Base-by-base conservation (phyloP, 2,888 invertebrate species). In the Cerceris ruficornis region DNA sequence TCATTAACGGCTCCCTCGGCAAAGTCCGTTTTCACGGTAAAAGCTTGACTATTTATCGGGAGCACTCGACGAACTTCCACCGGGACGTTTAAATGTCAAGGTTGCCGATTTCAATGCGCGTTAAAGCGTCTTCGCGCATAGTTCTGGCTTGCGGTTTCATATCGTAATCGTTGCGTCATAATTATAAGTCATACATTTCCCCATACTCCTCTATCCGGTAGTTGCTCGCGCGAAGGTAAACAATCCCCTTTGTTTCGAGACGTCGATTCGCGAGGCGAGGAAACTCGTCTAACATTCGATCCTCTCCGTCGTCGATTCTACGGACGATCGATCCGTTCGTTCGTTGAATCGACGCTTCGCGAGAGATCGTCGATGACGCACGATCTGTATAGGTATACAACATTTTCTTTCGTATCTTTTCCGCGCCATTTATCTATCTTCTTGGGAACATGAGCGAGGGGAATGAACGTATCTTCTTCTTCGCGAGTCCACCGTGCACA, bases 31-130 rank as follows among this genome's bases (percentile, higher is more conserved):
- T 55, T 17, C 11, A 17, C 7, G 11, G 7, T 17, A 55, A 15
- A 17, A 55, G 13, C 15, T 13, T n/a, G 7, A 15, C 55, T 1
- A 17, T 17, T 15, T 15, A 61, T 52, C 11, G 55, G 41, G 9
- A 41, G 41, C 15, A 74, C 50, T 7, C 49, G 17, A 15, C n/a
- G 49, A 50, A 39, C 50, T 74, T 73, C 74, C 79, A 65, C 65
- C 59, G 67, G 70, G 79, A 79, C 75, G 80, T 75, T 67, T 68
- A 75, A 75, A 80, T 80, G 79, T 75, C 80, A 80, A 80, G 80
- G 80, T 75, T 75, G 66, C 62, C 17, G 55, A 65, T 59, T 54
- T 67, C 50, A 64, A 69, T 69, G 69, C 69, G 64, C 79, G 70
- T 67, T 77, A 65, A 59, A 68, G 49, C 73, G 57, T 52, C 52